Evolutionary conservation across 2,797 vertebrate genomes (phyloP).

Genomic region (Hafferia zeledoni): DNA sequence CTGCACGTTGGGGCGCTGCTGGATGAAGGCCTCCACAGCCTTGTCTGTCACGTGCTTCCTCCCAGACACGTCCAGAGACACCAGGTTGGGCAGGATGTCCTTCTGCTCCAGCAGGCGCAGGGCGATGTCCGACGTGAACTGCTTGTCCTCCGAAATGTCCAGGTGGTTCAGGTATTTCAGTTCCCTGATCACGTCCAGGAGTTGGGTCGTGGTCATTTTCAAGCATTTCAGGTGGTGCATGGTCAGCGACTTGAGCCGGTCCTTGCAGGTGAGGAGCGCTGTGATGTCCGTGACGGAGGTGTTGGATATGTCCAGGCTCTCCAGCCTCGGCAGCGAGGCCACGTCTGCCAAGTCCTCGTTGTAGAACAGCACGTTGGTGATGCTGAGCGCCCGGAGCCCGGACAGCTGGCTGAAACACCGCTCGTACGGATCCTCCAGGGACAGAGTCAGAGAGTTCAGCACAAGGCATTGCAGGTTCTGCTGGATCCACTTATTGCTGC

Average conservation of each 20-base stretch:
- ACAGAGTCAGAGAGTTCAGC: conserved; percentile 93
- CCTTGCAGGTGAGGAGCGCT: conserved; percentile 89
- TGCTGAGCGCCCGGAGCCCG: conserved; percentile 89
- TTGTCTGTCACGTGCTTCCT: conserved; percentile 94
- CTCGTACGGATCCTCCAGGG: conserved; percentile 90
- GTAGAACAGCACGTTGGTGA: conserved; percentile 97
- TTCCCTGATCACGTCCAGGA: conserved; percentile 88
- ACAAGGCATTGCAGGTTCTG: conserved; percentile 94
- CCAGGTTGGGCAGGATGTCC: conserved; percentile 88
- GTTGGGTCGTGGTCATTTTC: conserved; percentile 96
- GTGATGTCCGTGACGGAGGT: conserved; percentile 95
- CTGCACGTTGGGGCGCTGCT: conserved; percentile 93
- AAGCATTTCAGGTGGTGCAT: conserved; percentile 98
- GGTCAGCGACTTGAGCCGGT: conserved; percentile 92
- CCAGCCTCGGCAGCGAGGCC: conserved; percentile 89
- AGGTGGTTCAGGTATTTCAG: conserved; percentile 86
- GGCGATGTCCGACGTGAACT: conserved; percentile 98
- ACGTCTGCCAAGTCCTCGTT: conserved; percentile 92
- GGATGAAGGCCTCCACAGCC: conserved; percentile 89
- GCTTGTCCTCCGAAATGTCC: conserved; percentile 98
- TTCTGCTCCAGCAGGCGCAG: conserved; percentile 91
- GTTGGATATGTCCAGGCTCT: conserved; percentile 98
- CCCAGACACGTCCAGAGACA: conserved; percentile 95
- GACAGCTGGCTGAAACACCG: conserved; percentile 89
- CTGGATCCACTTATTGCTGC: conserved; percentile 93